Evolutionary conservation across 1,140 invertebrate genomes (phyloP).

Genomic region (Hyposmocoma kahamanoa): DNA sequence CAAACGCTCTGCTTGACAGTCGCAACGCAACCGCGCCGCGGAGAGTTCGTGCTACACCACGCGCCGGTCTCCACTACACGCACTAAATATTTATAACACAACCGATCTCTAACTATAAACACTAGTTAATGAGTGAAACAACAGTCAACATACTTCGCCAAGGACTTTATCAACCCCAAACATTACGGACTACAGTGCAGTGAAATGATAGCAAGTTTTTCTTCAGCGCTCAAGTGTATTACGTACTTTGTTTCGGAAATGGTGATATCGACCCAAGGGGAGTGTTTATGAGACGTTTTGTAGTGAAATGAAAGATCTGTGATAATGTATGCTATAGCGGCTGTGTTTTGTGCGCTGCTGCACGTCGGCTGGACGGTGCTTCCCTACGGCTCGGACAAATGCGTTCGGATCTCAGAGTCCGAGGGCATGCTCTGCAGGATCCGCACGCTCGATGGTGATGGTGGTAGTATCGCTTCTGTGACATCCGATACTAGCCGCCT

Average conservation of each 20-base stretch:
- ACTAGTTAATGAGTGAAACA: slow-evolving; percentile 30
- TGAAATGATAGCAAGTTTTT: slow-evolving; percentile 65
- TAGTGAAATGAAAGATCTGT: slow-evolving; percentile 69
- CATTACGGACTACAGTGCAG: slow-evolving; percentile 44
- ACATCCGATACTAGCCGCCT: slow-evolving; percentile 80
- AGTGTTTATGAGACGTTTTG: slow-evolving; percentile 69
- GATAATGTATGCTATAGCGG: slow-evolving; percentile 59
- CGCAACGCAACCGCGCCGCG: slow-evolving; percentile 56
- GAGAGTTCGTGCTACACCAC: slow-evolving; percentile 34
- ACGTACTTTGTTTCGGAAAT: slow-evolving; percentile 71
- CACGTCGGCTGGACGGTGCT: slow-evolving; percentile 47
- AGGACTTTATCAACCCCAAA: slow-evolving; percentile 24
- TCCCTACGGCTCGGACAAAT: slow-evolving; percentile 57
- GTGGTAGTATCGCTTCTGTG: slow-evolving; percentile 76
- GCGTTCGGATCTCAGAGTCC: slow-evolving; percentile 38
- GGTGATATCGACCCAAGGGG: slow-evolving; percentile 70
- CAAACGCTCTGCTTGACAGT: slow-evolving; percentile 55
- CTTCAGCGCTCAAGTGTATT: slow-evolving; percentile 50
- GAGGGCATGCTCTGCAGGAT: slow-evolving; percentile 78
- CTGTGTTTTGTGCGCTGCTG: slow-evolving; percentile 56
- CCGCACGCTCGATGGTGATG: slow-evolving; percentile 80
- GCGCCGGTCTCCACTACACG: slow-evolving; percentile 42
- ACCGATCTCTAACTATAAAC: slow-evolving; percentile 39
- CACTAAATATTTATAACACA: slow-evolving; percentile 60
- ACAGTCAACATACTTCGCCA: slow-evolving; percentile 14